Evolutionary conservation across 2,888 invertebrate genomes (phyloP).

Genomic region (Psylliodes chrysocephalus): DNA sequence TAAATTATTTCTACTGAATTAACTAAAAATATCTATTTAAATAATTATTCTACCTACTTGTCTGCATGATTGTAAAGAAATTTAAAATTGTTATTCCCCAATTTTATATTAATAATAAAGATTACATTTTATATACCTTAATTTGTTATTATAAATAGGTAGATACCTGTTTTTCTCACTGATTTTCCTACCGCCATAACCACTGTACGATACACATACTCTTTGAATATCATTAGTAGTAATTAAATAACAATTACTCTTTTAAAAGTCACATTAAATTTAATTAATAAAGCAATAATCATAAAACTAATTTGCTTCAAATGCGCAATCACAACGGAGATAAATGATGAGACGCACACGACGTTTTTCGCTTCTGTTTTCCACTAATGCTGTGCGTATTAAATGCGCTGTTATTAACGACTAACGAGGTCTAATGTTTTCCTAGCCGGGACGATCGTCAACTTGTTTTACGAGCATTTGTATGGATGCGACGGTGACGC

Average conservation of each 20-base stretch:
- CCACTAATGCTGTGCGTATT: constrained; percentile 26
- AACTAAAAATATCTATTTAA: too few species aligned
- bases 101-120: too few species aligned
- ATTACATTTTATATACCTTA: too few species aligned
- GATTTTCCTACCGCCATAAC: neutral
- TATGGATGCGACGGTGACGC: constrained; percentile 8
- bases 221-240: constrained; percentile 5
- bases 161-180: constrained; percentile 4
- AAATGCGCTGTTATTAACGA: constrained; percentile 3
- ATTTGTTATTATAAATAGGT: too few species aligned
- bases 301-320: constrained; percentile 17
- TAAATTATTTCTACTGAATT: too few species aligned
- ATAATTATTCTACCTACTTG: too few species aligned
- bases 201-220: constrained; percentile 10
- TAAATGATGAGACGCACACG: constrained; percentile 12
- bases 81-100: too few species aligned
- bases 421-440: constrained; percentile 11
- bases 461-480: constrained; percentile 7
- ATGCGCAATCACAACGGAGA: constrained; percentile 21
- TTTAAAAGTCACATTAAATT: neutral
- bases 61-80: too few species aligned
- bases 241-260: constrained; percentile 18
- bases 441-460: constrained; percentile 18
- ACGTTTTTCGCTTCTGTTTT: constrained; percentile 16
- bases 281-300: constrained; percentile 17